Evolutionary conservation across 2,797 vertebrate genomes (phyloP).

Genomic region (Antrozous pallidus): DNA sequence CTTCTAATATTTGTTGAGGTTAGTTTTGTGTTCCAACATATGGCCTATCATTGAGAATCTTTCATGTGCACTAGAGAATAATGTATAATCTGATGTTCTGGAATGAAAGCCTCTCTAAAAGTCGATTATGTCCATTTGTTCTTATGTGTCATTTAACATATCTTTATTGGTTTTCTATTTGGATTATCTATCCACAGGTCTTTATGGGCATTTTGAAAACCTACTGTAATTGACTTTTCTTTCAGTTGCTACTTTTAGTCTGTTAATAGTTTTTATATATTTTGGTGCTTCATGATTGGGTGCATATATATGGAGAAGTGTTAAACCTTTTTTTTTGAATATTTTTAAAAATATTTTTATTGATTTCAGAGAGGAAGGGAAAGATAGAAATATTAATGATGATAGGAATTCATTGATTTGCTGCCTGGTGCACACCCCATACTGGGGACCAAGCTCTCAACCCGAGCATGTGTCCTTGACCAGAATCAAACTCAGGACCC

Average conservation of each 20-base stretch:
- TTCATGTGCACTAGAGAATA: background rate
- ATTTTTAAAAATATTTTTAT: too few relatives aligned
- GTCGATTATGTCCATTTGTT: background rate
- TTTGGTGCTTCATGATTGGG: background rate
- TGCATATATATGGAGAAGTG: background rate
- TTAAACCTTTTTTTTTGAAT: background rate
- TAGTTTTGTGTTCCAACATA: background rate
- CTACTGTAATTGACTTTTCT: background rate
- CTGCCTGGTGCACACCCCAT: too few relatives aligned
- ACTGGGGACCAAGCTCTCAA: too few relatives aligned
- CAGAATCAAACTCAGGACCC: too few relatives aligned
- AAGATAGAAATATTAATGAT: too few relatives aligned
- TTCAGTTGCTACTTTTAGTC: background rate
- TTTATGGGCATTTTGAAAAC: background rate
- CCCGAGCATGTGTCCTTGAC: too few relatives aligned
- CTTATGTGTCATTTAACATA: background rate
- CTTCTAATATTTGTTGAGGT: background rate
- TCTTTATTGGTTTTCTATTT: background rate
- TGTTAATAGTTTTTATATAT: background rate
- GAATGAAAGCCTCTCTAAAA: background rate
- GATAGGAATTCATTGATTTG: too few relatives aligned
- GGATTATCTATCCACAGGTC: background rate
- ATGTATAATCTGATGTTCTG: background rate
- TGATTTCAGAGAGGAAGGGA: too few relatives aligned
- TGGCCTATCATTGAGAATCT: background rate